Base-by-base conservation (phyloP, 1,140 invertebrate genomes). In the Diabrotica undecimpunctata region DNA sequence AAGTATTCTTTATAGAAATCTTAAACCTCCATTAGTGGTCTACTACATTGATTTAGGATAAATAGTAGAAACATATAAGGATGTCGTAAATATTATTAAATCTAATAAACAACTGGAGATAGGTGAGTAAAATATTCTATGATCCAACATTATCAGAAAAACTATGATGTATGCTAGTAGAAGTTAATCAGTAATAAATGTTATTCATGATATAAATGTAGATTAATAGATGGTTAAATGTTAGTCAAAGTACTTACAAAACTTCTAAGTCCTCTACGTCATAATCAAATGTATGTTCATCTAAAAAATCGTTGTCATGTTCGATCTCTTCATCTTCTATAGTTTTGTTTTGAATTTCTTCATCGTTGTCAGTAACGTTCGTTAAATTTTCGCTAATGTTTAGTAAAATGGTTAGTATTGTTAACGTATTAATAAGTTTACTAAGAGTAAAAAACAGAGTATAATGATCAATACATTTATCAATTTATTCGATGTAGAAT, bases 251-350 rank as follows among this genome's bases (percentile, higher is more conserved):
- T 58, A 60, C 58, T 60, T 39, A 60, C 58, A 60, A 50, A n/a
- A 38, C 50, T 51, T 60, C 58, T 46, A 60, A 14, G 14, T 60
- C 41, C 7, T 64, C 62, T 25, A 58, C 50, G 64, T 72, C 72
- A 61, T 54, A 55, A 66, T 77, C 70, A 54, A 73, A 71, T 66
- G 72, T 60, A 56, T 73, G 62, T 51, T 76, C 71, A 52, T 73
- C 73, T 51, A 72, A 63, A 11, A 64, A 64, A 61, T 59, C 59
- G 52, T 67, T 64, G 53, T 36, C 52, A 57, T 66, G 62, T 36
- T 66, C 61, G 11, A 62, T 58, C 53, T 67, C 60, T 25, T 67
- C 68, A 64, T 74, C 71, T 59, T 72, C 67, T 37, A 61, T 61
- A 62, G 56, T 66, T 56, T 69, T 58, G 58, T 71, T 67, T 57